These are phyloP conservation scores for Cyrtonyx montezumae DNA, from an alignment of 2,113 vertebrate genomes.

Conservation along the genomic window DNA sequence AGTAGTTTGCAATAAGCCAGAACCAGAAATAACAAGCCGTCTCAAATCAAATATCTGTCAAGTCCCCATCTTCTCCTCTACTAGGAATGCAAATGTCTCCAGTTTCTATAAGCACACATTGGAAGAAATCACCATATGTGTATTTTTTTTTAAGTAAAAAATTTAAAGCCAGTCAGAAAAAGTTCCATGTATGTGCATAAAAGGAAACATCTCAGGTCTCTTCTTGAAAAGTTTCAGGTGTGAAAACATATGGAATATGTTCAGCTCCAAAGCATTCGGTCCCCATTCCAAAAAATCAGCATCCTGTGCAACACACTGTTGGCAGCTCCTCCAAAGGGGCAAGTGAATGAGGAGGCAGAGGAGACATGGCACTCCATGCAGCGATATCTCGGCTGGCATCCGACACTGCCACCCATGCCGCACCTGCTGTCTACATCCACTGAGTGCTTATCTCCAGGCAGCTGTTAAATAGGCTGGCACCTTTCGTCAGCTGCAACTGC, in stretches of 20 bases:
- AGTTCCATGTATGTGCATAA: not conserved
- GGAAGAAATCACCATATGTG: constrained; percentile 25
- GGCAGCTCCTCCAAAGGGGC: not conserved
- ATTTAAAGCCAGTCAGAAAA: constrained; percentile 41
- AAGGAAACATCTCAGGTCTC: constrained; percentile 1
- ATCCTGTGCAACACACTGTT: fast-evolving
- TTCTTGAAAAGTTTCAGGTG: constrained; percentile 49
- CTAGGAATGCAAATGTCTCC: constrained; percentile 50
- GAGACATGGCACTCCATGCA: not conserved
- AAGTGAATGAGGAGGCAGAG: not conserved
- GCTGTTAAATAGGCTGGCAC: constrained; percentile 26
- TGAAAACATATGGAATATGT: constrained; percentile 7
- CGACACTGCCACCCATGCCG: not conserved
- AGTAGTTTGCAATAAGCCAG: constrained; percentile 43
- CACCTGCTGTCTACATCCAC: not conserved
- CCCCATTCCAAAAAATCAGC: not conserved
- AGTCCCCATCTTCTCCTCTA: not conserved
- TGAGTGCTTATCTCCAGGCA: constrained; percentile 10
- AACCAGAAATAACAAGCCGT: constrained; percentile 59
- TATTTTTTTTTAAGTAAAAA: not conserved
- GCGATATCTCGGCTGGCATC: not conserved
- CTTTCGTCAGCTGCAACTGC: not conserved
- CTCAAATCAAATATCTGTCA: constrained; percentile 60
- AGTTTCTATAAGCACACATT: constrained; percentile 32
- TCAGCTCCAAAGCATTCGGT: not conserved